Evolutionary conservation across 2,888 invertebrate species (phyloP), one percentile per base, ranked within the genome.

Genomic region (Sinopyrophorus schimmeli): DNA sequence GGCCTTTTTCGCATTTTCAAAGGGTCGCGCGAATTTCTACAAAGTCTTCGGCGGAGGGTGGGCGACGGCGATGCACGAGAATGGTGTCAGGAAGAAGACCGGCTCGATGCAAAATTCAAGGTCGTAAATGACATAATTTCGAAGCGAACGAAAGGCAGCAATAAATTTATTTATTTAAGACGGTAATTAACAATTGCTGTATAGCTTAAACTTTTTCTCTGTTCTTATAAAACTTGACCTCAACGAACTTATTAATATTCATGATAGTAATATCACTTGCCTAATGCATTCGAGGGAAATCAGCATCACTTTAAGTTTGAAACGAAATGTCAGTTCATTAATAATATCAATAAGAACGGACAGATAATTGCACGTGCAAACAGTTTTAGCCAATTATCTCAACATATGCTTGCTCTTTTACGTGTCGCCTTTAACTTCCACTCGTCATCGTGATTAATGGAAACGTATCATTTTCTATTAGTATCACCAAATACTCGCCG

Each of bases 271-370:
- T 47, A 47, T 47, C 47, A 35, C 21, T 47, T 35, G 14, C 31
- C 27, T 47, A 47, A 47, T 47, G 41, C 40, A 24, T 41, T 40
- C 35, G 40, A 40, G 41, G 47, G 40, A 41, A 39, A 40, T 47
- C 47, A 28, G 16, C 47, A 34, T 35, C 40, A 41, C 40, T 47
- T 47, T 26, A 47, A 28, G 35, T 47, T 40, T 35, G 40, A 47
- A 47, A 47, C 28, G 47, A 34, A 47, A 41, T 40, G 47, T 40
- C 47, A 41, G 41, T 40, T 47, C 47, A 47, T 47, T 47, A 47
- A 47, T 47, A 47, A 47, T 47, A 47, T 47, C 47, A 41, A 47
- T 47, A 47, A 43, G 34, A 21, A 43, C 16, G 31, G 18, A 35
- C 47, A 35, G 35, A 40, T 41, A 41, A 47, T 47, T 23, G 41